Evolutionary conservation across 1,140 invertebrate genomes (phyloP).

Genomic region (Magallana gigas): DNA sequence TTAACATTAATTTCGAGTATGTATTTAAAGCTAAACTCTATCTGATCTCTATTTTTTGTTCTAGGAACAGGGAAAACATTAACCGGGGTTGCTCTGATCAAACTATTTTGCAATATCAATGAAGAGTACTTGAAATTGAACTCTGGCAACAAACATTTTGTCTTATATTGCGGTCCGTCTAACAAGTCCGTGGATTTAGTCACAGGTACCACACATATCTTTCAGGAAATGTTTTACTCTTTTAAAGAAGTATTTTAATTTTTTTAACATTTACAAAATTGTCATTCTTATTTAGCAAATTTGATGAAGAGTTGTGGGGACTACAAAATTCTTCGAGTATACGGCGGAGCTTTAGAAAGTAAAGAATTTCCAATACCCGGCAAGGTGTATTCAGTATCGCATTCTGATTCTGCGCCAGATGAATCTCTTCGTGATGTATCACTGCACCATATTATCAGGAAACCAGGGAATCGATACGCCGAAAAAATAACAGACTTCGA

Average conservation of each 20-base stretch:
- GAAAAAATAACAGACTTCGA: constrained; percentile 47
- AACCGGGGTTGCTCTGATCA: constrained; percentile 66
- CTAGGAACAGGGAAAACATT: constrained; percentile 72
- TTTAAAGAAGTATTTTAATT: no score
- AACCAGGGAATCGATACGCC: constrained; percentile 62
- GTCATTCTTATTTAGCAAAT: background rate
- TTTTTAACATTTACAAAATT: background rate
- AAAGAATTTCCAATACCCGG: constrained; percentile 60
- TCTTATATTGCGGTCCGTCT: constrained; percentile 66
- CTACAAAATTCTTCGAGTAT: constrained; percentile 66
- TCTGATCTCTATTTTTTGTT: background rate
- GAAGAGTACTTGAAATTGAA: constrained; percentile 40
- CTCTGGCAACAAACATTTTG: constrained; percentile 51
- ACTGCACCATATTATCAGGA: constrained; percentile 66
- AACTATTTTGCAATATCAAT: constrained; percentile 66
- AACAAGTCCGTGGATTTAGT: constrained; percentile 67
- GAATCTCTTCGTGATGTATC: constrained; percentile 54
- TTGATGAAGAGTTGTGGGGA: background rate
- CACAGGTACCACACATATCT: constrained; percentile 49
- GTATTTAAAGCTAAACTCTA: no score
- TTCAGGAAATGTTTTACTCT: no score
- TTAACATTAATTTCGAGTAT: no score
- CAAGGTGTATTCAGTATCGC: constrained; percentile 1
- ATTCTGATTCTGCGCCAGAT: constrained; percentile 32
- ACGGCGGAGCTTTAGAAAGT: constrained; percentile 64